Evolutionary conservation across 2,888 invertebrate genomes (phyloP).

Genomic region (Macrophya annulata): DNA sequence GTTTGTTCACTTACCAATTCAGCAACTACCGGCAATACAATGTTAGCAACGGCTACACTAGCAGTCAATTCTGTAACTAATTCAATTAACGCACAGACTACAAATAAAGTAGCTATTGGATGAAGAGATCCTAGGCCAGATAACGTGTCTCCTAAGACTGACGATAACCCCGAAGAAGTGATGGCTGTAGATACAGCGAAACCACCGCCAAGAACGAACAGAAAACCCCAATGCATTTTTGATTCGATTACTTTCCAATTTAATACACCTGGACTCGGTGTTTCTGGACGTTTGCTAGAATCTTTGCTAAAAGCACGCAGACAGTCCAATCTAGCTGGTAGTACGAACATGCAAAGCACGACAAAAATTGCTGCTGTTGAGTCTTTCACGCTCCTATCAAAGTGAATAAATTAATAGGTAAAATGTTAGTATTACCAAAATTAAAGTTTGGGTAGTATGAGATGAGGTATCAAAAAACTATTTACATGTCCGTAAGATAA

Average conservation of each 20-base stretch:
- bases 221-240: conserved; percentile 94
- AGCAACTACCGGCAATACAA: conserved; percentile 91
- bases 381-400: conserved; percentile 86
- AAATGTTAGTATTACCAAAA: neutral
- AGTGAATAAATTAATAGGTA: conserved; percentile 18
- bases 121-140: conserved; percentile 85
- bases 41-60: conserved; percentile 95
- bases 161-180: conserved; percentile 89
- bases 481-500: conserved; percentile 84
- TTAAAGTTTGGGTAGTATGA: neutral
- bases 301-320: conserved; percentile 85
- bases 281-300: conserved; percentile 82
- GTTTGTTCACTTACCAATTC: conserved; percentile 84
- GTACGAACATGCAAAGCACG: conserved; percentile 90
- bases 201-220: conserved; percentile 94
- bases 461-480: conserved; percentile 43
- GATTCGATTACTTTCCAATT: conserved; percentile 93
- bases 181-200: conserved; percentile 95
- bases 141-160: conserved; percentile 87
- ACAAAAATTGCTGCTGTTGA: conserved; percentile 92
- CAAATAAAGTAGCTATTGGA: conserved; percentile 85
- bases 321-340: conserved; percentile 91
- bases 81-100: conserved; percentile 90
- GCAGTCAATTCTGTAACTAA: conserved; percentile 94
- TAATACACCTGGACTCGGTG: conserved; percentile 87